Conservation (phyloP, 2,113 vertebrate species). For the Cygnus atratus region DNA sequence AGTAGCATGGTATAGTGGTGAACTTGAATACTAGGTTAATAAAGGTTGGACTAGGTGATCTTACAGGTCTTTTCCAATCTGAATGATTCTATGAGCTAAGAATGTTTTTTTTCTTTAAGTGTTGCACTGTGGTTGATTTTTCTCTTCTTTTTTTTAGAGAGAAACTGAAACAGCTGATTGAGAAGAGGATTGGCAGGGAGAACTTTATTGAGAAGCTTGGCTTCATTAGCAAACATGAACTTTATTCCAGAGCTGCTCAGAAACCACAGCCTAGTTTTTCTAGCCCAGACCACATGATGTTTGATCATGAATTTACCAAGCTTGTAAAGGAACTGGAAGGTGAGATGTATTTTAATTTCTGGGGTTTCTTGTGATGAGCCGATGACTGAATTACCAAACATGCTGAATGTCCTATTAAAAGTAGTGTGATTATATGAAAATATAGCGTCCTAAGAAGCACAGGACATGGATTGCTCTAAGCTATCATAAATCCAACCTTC, state of each 20-base stretch:
- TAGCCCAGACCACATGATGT: conserved; percentile 95
- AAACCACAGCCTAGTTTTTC: conserved; percentile 94
- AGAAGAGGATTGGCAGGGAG: conserved; percentile 97
- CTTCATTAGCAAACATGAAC: conserved; percentile 95
- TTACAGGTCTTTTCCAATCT: too few relatives aligned
- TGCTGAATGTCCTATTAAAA: background rate
- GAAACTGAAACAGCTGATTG: conserved; percentile 97
- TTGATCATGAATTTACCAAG: conserved; percentile 98
- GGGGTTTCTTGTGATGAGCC: background rate
- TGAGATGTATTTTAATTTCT: conserved; percentile 55
- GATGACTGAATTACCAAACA: background rate
- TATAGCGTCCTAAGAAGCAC: background rate
- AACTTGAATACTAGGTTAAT: too few relatives aligned
- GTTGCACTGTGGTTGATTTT: background rate
- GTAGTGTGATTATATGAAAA: background rate
- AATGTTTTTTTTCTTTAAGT: background rate
- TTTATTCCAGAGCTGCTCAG: conserved; percentile 94
- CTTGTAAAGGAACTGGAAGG: conserved; percentile 97
- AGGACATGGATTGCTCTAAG: background rate
- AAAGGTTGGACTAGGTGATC: too few relatives aligned
- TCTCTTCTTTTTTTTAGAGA: conserved; percentile 77
- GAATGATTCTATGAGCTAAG: background rate
- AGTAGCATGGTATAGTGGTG: too few relatives aligned
- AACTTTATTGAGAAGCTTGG: conserved; percentile 97
- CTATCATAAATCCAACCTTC: background rate